Evolutionary conservation across 2,888 invertebrate species (phyloP).

Genomic region (Odontocerum albicorne): DNA sequence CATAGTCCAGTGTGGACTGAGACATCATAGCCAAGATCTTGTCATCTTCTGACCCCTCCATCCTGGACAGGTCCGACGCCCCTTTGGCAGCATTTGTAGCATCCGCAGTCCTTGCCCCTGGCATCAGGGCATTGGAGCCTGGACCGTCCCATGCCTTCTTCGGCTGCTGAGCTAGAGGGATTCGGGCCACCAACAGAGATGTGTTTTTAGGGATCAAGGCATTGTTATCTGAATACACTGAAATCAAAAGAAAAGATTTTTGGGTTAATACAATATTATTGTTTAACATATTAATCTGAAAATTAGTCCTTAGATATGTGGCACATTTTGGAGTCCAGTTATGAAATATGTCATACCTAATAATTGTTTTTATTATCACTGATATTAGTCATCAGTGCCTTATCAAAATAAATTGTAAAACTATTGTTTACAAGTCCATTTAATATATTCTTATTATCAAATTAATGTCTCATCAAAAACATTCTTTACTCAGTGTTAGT

Average conservation of each 20-base stretch:
- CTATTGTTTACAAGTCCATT: too few species aligned
- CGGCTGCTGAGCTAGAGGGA: constrained; percentile 80
- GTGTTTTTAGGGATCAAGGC: constrained; percentile 96
- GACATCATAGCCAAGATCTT: constrained; percentile 98
- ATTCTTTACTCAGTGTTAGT: too few species aligned
- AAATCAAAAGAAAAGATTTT: constrained; percentile 38
- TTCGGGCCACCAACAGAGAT: constrained; percentile 90
- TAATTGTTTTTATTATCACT: too few species aligned
- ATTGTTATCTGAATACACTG: constrained; percentile 90
- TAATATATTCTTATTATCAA: too few species aligned
- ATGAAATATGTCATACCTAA: too few species aligned
- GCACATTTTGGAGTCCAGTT: too few species aligned
- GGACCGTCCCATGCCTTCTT: constrained; percentile 76
- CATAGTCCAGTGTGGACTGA: constrained; percentile 95
- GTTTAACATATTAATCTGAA: too few species aligned
- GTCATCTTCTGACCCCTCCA: constrained; percentile 95
- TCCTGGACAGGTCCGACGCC: constrained; percentile 80
- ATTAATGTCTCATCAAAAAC: too few species aligned
- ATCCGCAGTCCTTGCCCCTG: constrained; percentile 43
- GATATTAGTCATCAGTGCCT: too few species aligned
- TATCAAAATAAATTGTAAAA: too few species aligned
- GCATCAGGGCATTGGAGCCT: constrained; percentile 49
- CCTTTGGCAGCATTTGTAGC: constrained; percentile 60
- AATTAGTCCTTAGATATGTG: too few species aligned
- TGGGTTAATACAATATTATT: too few species aligned